Evolutionary conservation across 2,113 vertebrate species (phyloP).

Genomic region (Melanotaenia duboulayi): DNA sequence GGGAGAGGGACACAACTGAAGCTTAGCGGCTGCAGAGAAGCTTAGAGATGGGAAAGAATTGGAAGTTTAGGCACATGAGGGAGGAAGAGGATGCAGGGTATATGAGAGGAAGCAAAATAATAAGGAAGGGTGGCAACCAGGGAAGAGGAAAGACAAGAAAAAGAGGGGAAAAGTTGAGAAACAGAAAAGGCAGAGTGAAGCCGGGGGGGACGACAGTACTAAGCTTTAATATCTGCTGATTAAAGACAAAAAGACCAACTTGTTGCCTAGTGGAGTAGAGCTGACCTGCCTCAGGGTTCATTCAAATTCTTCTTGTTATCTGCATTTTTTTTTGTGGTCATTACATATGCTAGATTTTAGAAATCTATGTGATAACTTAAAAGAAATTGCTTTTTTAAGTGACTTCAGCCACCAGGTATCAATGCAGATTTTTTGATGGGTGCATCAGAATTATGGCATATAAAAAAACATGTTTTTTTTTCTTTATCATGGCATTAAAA

Average conservation of each 20-base stretch:
- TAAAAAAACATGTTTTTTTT: too few relatives aligned
- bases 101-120: slow-evolving; percentile 12
- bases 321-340: slow-evolving; percentile 54
- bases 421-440: too few relatives aligned
- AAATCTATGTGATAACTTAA: too few relatives aligned
- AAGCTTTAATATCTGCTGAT: slow-evolving; percentile 71
- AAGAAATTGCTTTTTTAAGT: too few relatives aligned
- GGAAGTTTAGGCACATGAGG: not conserved
- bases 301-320: slow-evolving; percentile 68
- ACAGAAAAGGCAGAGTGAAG: slow-evolving; percentile 34
- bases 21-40: not conserved
- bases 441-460: not conserved
- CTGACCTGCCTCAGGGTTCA: slow-evolving; percentile 60
- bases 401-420: too few relatives aligned
- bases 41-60: not conserved
- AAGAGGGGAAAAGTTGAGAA: slow-evolving; percentile 17
- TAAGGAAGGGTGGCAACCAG: slow-evolving; percentile 6
- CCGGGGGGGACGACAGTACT: slow-evolving; percentile 49
- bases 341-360: slow-evolving; percentile 28
- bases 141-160: slow-evolving; percentile 5
- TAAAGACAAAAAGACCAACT: slow-evolving; percentile 56
- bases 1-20: not conserved
- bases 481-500: too few relatives aligned
- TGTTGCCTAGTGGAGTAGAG: slow-evolving; percentile 45
- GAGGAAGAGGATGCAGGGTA: not conserved